Base-by-base conservation (phyloP, 1,140 invertebrate species). In the Uloborus diversus region DNA sequence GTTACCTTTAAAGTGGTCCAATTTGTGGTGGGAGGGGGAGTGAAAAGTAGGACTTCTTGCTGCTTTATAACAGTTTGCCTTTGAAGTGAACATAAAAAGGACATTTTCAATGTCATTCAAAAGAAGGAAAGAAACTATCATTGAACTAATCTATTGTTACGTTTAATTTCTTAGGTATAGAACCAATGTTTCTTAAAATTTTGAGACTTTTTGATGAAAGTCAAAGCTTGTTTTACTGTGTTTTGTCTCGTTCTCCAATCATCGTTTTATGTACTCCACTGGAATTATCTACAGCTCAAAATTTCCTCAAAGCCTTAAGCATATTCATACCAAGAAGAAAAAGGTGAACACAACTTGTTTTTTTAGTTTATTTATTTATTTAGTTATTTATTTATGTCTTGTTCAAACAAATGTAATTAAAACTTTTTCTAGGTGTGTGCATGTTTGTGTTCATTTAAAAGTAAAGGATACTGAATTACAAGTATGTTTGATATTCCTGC, bases 241-340 rank as follows among this genome's bases (percentile, higher is more conserved):
- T 64, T 17, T 37, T 75, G 4, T 64, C 71, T 17, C 56, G 71
- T 4, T 33, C 53, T n/a, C 59, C 71, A 27, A 75, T 75, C 11
- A 14, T 62, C 23, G 33, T 75, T 32, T 64, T 75, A 27, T 75
- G 57, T 51, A 75, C 59, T 25, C 71, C 71, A 17, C 27, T 51
- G 4, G 20, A 51, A 35, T 33, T 62, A n/a, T 28, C 30, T 17
- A 30, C 25, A 35, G 71, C 71, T 17, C 37, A 49, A 53, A 42
- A 64, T 53, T 75, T 75, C 53, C n/a, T 75, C 17, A 51, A 62
- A 17, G 71, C 71, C 37, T 33, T 75, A 35, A 64, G 71, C 35
- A n/a, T 75, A 32, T 75, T 75, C 33, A 64, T 75, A 35, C 71
- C 71, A 9, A 64, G 59, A 28, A 53, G 35, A 53, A 75, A 75